Percentiles rank a stretch among this genome's conserved stretches.
phyloP scores from a whole-genome alignment of 2,797 vertebrate species.

The Enteromius unitaeniatus region DNA sequence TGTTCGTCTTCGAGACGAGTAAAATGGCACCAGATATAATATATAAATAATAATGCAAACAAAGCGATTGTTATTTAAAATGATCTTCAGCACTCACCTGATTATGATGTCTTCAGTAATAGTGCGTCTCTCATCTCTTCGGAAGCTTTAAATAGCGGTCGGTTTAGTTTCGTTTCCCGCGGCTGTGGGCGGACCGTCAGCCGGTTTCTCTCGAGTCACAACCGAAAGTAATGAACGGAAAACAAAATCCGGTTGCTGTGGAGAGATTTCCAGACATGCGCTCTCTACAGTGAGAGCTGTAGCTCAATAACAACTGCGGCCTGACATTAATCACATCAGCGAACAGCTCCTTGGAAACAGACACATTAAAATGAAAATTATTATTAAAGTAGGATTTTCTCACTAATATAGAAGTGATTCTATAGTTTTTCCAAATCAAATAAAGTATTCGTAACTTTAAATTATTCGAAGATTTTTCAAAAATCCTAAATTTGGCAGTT shows the following conservation, averaged over 20 bases:
- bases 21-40: background rate
- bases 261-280: background rate
- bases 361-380: background rate
- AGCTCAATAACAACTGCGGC: too few relatives aligned
- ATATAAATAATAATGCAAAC: background rate
- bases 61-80: background rate
- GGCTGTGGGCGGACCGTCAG: background rate
- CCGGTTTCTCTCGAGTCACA: conserved; percentile 27
- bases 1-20: background rate
- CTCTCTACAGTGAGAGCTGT: background rate
- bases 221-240: conserved; percentile 31
- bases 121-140: background rate
- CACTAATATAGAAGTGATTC: background rate
- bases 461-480: background rate
- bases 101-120: background rate
- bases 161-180: conserved; percentile 54
- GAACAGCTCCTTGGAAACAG: background rate
- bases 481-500: background rate
- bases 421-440: background rate
- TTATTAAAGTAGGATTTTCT: background rate
- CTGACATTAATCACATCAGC: background rate
- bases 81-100: conserved; percentile 15
- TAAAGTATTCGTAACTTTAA: background rate
- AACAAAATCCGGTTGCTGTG: background rate
- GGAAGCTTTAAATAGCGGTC: background rate